Base-by-base conservation (phyloP, 1,140 invertebrate species). In the Pseudoatta argentina region DNA sequence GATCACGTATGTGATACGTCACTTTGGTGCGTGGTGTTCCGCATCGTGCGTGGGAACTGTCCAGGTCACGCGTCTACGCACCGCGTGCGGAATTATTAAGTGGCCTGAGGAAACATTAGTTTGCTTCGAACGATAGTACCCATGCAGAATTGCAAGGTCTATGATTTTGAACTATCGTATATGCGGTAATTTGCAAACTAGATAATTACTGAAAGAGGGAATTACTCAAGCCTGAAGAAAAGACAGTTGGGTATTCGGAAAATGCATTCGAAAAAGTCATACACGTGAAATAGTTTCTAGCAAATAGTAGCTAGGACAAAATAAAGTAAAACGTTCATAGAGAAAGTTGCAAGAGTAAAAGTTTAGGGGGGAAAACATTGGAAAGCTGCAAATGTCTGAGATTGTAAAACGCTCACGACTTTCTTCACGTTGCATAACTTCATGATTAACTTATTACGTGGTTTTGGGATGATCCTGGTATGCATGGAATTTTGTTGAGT, bases 21-120 rank as follows among this genome's bases (percentile, higher is more conserved):
- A 88, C 86, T 77, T 88, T 66, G 75, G 76, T 88, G 89, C 76
- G 85, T 71, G 78, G 64, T 91, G 90, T 91, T 91, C 85, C 87
- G 90, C 81, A 86, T 91, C 85, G 89, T 87, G 90, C 90, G 90
- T 91, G 90, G 90, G 90, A 91, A 91, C 87, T 88, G 90, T 90
- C 89, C 90, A 91, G 90, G 90, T 91, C 90, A 91, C 89, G 89
- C 89, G 87, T 91, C 89, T 85, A 87, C 72, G 71, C 73, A 63
- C 81, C 85, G 89, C 85, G 89, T 39, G 66, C 85, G 85, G 90
- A 91, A 91, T 91, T 87, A 86, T 61, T 86, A 91, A 91, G 89
- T 85, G 87, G 73, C 86, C 75, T 55, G 64, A 55, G 64, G 66
- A 86, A 77, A 89, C 73, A 82, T 73, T 82, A 82, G 75, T 55